phyloP scores from a whole-genome alignment of 2,888 invertebrate genomes.

The Coenonympha arcania region DNA sequence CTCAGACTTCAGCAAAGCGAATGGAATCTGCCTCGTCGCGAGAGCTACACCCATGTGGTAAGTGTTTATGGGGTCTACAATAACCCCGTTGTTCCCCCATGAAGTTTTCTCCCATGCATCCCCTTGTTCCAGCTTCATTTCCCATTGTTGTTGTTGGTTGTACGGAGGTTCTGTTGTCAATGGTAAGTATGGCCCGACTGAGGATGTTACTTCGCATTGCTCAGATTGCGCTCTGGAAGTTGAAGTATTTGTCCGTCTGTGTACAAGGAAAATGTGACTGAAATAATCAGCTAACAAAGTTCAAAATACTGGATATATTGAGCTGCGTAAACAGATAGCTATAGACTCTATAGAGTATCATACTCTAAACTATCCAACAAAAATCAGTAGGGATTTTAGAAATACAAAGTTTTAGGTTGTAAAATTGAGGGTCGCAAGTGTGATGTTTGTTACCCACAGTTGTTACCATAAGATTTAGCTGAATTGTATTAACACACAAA shows the following conservation, averaged over 20 bases:
- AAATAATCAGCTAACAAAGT: too few species aligned
- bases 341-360: too few species aligned
- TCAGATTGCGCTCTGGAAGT: conserved; percentile 30
- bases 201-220: conserved; percentile 59
- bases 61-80: conserved; percentile 81
- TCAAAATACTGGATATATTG: not conserved
- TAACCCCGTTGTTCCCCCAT: conserved; percentile 65
- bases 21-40: conserved; percentile 78
- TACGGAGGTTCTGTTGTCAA: conserved; percentile 32
- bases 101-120: conserved; percentile 38
- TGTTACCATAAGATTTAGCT: too few species aligned
- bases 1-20: conserved; percentile 79
- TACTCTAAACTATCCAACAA: too few species aligned
- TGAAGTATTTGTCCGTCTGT: too few species aligned
- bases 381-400: too few species aligned
- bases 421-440: too few species aligned
- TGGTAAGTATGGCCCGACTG: conserved; percentile 51
- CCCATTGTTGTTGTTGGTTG: conserved; percentile 36
- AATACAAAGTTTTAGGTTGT: too few species aligned
- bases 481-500: too few species aligned
- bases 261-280: too few species aligned
- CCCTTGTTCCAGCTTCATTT: conserved; percentile 31
- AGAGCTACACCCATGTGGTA: conserved; percentile 80
- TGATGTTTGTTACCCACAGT: too few species aligned
- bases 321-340: too few species aligned